Conservation (phyloP, 2,888 invertebrate species). For the Serrognathus titanus region DNA sequence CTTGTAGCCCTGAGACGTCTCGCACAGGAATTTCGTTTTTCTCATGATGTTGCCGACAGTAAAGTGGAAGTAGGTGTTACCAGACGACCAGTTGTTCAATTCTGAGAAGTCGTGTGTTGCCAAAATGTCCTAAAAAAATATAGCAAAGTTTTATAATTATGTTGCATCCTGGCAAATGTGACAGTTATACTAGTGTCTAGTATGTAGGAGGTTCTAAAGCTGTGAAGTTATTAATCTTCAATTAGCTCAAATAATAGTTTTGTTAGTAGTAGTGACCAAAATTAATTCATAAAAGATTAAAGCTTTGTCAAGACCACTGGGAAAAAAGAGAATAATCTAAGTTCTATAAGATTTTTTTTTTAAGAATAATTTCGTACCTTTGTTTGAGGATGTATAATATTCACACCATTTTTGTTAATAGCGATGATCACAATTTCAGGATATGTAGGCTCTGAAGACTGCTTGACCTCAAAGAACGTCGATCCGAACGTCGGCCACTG, state of each 20-base stretch:
- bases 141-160: too few relatives aligned
- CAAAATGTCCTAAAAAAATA: conserved; percentile 64
- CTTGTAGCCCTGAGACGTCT: conserved; percentile 91
- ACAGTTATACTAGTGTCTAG: too few relatives aligned
- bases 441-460: conserved; percentile 81
- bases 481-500: conserved; percentile 90
- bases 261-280: too few relatives aligned
- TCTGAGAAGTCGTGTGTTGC: conserved; percentile 83
- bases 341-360: too few relatives aligned
- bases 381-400: conserved; percentile 80
- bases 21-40: conserved; percentile 84
- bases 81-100: conserved; percentile 92
- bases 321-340: not conserved
- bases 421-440: conserved; percentile 85
- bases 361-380: conserved; percentile 59
- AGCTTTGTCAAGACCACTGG: too few relatives aligned
- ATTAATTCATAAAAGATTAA: too few relatives aligned
- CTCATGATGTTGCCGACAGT: conserved; percentile 92
- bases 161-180: too few relatives aligned
- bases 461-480: conserved; percentile 92
- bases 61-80: conserved; percentile 92
- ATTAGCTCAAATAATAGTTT: not conserved
- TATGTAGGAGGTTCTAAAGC: too few relatives aligned
- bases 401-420: conserved; percentile 88
- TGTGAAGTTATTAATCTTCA: too few relatives aligned